A percentile compares a stretch with the other conserved stretches of the same genome.
Evolutionary conservation across 2,797 vertebrate genomes (phyloP).

Genomic region (Mareca penelope): DNA sequence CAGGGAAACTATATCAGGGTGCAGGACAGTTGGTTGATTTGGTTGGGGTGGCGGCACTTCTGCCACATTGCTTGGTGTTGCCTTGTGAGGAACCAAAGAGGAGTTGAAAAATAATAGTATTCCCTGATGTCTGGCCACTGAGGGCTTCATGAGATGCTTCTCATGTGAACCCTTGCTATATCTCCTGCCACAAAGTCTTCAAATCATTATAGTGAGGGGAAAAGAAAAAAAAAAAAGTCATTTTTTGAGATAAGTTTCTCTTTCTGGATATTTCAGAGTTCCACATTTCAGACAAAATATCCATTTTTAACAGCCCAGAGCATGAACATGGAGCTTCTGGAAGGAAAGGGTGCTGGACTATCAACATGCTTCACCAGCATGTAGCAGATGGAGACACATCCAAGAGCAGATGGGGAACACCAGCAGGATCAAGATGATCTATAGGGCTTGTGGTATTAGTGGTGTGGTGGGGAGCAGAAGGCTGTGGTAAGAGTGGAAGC

Average conservation of each 20-base stretch:
- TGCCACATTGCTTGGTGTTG: not conserved
- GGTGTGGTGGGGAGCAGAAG: not conserved
- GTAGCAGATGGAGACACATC: too few species aligned
- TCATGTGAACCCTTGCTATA: not conserved
- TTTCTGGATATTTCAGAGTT: not conserved
- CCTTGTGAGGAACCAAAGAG: not conserved
- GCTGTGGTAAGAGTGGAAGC: not conserved
- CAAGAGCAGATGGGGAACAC: not conserved
- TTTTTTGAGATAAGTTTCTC: not conserved
- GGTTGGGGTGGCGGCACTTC: not conserved
- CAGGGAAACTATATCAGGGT: not conserved
- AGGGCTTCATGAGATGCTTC: not conserved
- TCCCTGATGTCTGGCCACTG: not conserved
- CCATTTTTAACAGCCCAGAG: not conserved
- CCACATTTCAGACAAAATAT: not conserved
- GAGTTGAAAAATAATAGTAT: not conserved
- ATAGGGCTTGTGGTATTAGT: fast-evolving
- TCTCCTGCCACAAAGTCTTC: not conserved
- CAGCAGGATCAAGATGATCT: not conserved
- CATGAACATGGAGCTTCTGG: not conserved
- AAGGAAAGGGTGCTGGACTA: not conserved
- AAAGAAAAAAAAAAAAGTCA: not conserved
- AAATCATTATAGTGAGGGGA: not conserved
- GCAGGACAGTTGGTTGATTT: not conserved
- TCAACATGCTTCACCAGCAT: not conserved